These are phyloP conservation scores for Cacoxenus indagator DNA, from an alignment of 2,888 invertebrate genomes.

Conservation along the genomic window DNA sequence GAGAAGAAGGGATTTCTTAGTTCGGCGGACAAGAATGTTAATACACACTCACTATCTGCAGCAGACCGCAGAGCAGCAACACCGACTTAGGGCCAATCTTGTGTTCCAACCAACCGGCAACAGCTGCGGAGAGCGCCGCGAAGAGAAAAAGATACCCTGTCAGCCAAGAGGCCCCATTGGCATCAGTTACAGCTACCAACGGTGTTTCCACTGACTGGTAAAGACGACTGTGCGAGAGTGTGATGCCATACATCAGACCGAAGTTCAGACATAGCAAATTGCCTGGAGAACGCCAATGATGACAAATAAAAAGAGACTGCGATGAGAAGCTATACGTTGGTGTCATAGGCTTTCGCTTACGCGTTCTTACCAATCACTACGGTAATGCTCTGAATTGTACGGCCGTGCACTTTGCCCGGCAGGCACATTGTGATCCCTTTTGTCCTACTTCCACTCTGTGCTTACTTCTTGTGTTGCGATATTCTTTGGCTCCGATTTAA, in stretches of 20 bases:
- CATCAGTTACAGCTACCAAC: constrained; percentile 47
- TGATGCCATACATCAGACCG: constrained; percentile 65
- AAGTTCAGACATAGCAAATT: constrained; percentile 64
- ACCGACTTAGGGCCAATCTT: constrained; percentile 60
- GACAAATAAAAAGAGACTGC: constrained; percentile 16
- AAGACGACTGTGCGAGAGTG: constrained; percentile 57
- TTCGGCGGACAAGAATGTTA: neutral
- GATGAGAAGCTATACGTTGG: neutral
- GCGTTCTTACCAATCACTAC: constrained; percentile 51
- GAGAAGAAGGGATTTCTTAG: neutral
- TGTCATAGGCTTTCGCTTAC: neutral
- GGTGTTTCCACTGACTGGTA: constrained; percentile 59
- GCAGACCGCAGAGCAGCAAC: constrained; percentile 57
- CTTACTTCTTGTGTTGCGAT: too few species aligned
- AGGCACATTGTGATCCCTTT: constrained; percentile 50
- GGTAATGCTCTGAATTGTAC: constrained; percentile 51
- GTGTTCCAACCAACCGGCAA: constrained; percentile 56
- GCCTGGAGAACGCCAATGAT: constrained; percentile 52
- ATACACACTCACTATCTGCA: constrained; percentile 64
- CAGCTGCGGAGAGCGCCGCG: constrained; percentile 55
- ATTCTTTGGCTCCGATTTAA: too few species aligned
- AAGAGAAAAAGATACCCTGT: constrained; percentile 59
- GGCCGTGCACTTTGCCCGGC: constrained; percentile 49
- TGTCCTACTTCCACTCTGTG: too few species aligned
- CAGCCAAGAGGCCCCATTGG: constrained; percentile 54